Base-by-base conservation (phyloP, 2,888 invertebrate genomes). In the Hesperia comma region DNA sequence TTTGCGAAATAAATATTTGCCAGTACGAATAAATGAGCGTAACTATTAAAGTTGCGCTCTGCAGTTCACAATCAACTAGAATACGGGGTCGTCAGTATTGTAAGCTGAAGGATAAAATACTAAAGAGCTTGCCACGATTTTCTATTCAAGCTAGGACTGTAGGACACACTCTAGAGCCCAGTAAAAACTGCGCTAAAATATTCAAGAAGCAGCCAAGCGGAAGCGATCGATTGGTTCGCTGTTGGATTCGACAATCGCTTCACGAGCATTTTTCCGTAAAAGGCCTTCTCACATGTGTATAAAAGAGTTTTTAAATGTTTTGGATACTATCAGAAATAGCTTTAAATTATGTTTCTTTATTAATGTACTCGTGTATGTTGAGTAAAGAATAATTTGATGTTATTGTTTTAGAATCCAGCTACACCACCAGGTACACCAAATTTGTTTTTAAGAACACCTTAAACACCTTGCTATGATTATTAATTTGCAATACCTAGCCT, bases 111-210 rank as follows among this genome's bases (percentile, higher is more conserved):
- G 5, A 6, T 51, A 14, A 51, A 26, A 26, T 26, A 12, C 7
- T 51, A 14, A 51, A 51, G 51, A 51, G 51, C 26, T 49, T 8
- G 26, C 26, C 21, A 51, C 51, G 51, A 51, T 51, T 51, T 51
- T 51, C 51, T 21, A 51, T 26, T 21, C 14, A 6, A 51, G 21
- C 21, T 26, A 51, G 26, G 26, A 21, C 51, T 12, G 14, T 26
- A 51, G 26, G 26, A 21, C 51, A 51, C 14, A 51, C 51, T 49
- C 19, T 26, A 26, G 14, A 51, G 26, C 21, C 6, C 21, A 26
- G 51, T 51, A 51, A 51, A 51, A 51, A 51, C 51, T 51, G 26
- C 21, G 51, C 51, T 51, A 51, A 51, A 51, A 51, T 51, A 51
- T 51, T 51, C 51, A 51, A 14, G 51, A 51, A 51, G 21, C 26